Evolutionary conservation across 64 coral and sea anemone species (phyloP).

Genomic region (Astreopora myriophthalma): DNA sequence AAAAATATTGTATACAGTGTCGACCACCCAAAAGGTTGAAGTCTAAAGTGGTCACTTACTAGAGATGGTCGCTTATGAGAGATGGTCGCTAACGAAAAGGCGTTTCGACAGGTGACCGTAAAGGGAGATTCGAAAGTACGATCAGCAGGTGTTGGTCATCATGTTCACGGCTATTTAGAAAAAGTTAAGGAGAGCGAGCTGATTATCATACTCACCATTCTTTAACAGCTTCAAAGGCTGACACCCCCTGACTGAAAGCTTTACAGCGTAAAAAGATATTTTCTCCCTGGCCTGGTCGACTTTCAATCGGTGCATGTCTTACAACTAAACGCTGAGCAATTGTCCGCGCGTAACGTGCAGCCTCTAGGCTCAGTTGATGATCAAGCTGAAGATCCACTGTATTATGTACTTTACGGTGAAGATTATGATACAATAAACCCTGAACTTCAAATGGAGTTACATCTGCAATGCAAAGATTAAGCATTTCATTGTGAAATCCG

Average conservation of each 20-base stretch:
- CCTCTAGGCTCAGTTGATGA: slow-evolving; percentile 57
- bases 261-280: slow-evolving; percentile 68
- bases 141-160: too few relatives aligned
- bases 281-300: slow-evolving; percentile 67
- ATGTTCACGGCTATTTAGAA: too few relatives aligned
- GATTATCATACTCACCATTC: not conserved
- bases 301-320: slow-evolving; percentile 44
- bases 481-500: too few relatives aligned
- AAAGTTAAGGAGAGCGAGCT: not conserved
- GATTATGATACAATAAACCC: slow-evolving; percentile 69
- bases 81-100: too few relatives aligned
- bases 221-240: slow-evolving; percentile 27
- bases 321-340: slow-evolving; percentile 12
- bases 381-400: slow-evolving; percentile 64
- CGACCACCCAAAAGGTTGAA: too few relatives aligned
- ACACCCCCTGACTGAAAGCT: slow-evolving; percentile 9
- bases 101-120: too few relatives aligned
- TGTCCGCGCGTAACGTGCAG: slow-evolving; percentile 65
- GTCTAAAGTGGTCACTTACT: too few relatives aligned
- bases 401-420: slow-evolving; percentile 66
- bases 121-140: too few relatives aligned
- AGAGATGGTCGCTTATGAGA: too few relatives aligned
- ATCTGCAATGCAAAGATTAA: not conserved
- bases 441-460: slow-evolving; percentile 59
- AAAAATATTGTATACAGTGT: too few relatives aligned